Percentiles rank a stretch among this genome's conserved stretches.
These are phyloP conservation scores for Dasysyrphus tricinctus DNA, from an alignment of 2,888 invertebrate species.

Conservation along the genomic window DNA sequence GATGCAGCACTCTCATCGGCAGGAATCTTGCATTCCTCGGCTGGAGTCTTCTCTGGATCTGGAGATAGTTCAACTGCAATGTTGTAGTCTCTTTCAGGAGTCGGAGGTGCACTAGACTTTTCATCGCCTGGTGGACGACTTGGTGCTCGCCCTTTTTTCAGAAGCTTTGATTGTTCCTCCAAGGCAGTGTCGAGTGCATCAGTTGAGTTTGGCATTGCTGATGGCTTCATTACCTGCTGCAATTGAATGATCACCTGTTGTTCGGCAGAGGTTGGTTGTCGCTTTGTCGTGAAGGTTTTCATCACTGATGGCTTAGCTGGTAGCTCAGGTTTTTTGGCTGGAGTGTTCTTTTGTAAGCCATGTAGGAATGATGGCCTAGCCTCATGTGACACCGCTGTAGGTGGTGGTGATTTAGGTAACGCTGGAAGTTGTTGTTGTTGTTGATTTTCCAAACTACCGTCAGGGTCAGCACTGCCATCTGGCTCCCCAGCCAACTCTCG, in stretches of 20 bases:
- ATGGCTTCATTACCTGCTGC: conserved; percentile 84
- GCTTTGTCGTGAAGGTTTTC: conserved; percentile 85
- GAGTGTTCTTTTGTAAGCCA: conserved; percentile 85
- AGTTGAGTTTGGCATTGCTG: conserved; percentile 74
- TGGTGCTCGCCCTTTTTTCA: conserved; percentile 90
- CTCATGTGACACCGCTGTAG: conserved; percentile 80
- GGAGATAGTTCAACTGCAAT: conserved; percentile 79
- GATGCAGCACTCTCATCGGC: conserved; percentile 27
- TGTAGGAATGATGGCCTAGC: conserved; percentile 89
- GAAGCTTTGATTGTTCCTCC: conserved; percentile 82
- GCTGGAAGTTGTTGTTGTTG: conserved; percentile 84
- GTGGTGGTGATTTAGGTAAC: conserved; percentile 85
- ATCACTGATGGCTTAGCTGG: conserved; percentile 88
- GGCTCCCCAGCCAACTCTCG: conserved; percentile 93
- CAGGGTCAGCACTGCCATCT: conserved; percentile 93
- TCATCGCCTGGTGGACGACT: conserved; percentile 86
- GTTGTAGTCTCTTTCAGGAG: conserved; percentile 81
- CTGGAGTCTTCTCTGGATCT: conserved; percentile 38
- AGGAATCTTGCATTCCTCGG: conserved; percentile 41
- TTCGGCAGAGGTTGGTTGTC: conserved; percentile 82
- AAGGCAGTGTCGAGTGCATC: conserved; percentile 79
- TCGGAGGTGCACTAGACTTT: conserved; percentile 81
- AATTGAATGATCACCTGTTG: conserved; percentile 85
- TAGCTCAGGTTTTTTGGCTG: conserved; percentile 86
- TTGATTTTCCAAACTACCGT: conserved; percentile 86